Base-by-base conservation (phyloP, 2,113 vertebrate species). In the Psammodynastes pulverulentus region DNA sequence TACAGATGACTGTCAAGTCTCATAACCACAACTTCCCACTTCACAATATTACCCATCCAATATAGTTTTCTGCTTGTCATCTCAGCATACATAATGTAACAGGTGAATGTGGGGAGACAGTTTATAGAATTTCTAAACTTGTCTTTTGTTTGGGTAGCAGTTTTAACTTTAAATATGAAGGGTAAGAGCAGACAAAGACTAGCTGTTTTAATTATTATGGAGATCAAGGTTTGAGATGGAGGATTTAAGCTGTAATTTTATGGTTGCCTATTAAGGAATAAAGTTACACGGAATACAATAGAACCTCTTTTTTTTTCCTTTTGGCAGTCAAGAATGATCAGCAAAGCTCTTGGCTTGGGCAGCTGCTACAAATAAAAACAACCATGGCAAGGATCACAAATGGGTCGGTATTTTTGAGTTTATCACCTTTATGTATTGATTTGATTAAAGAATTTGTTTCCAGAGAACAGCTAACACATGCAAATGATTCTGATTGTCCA, bases 1-100 rank as follows among this genome's bases (percentile, higher is more conserved):
- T 49, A 49, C 29, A 91, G 92, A 39, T 45, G 34, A 94, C 93
- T 95, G 92, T 93, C 49, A 92, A 94, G 89, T 53, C 90, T 29
- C 49, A 9, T 5, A 92, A 24, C 23, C 54, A 93, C 52, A 48
- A 92, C 53, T 95, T 67, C 9, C 9, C 48, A 54, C 29, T 88
- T 67, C 48, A 94, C 9, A 88, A 91, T 52, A 87, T 67, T 19
- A 94, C 26, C 9, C 88, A 92, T 88, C 87, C 67, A 91, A 79
- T 92, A 23, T 17, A 94, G 86, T 43, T n/a, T 93, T 96, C 87
- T 94, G 10, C 84, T 93, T 84, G 92, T 96, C 26, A 72, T 17
- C 92, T 95, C 87, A 88, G 94, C 15, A 51, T 1, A 94, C 0
- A 43, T 6, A 86, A 46, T 86, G 4, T 53, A 46, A 34, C 39